Base-by-base conservation (phyloP, 2,888 invertebrate genomes). In the Cartodere bifasciata region DNA sequence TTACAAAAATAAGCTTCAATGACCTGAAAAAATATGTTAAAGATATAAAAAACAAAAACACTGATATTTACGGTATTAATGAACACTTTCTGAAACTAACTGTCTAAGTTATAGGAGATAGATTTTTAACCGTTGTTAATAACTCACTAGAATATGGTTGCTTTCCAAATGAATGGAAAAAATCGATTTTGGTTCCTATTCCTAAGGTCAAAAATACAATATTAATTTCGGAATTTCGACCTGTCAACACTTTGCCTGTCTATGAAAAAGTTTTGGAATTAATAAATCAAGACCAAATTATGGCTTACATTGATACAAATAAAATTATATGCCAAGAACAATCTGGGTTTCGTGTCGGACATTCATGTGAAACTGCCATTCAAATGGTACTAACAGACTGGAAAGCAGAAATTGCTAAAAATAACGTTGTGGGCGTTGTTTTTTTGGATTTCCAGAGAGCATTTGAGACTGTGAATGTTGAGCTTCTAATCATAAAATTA, bases 381-480 rank as follows among this genome's bases (percentile, higher is more conserved):
- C 10, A 15, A 17, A 28, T 12, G 4, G 7, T 13, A 4, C 13
- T 13, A 14, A 23, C 20, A 22, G 12, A 11, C 3, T 22, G 29
- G 23, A 11, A 9, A n/a, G 10, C 9, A 16, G 16, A 4, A 14
- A 14, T 28, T n/a, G 17, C 13, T 12, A 16, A 28, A 7, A 17
- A 17, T 28, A 13, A 28, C n/a, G 4, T 16, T 9, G 15, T 28
- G 13, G 15, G 13, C 2, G 28, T 28, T 7, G 13, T 28, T 11
- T 28, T 16, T 28, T 13, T 28, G 4, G 28, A 28, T 9, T 28
- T 28, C 9, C 20, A 22, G n/a, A 4, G 29, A 22, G 29, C 29
- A 11, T 29, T 29, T 20, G 29, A 29, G 14, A 28, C 15, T 15
- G 7, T 28, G 6, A 17, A 28, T 17, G n/a, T n/a, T n/a, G n/a